Conservation (phyloP, 2,113 vertebrate species). For the Alaudala cheleensis region DNA sequence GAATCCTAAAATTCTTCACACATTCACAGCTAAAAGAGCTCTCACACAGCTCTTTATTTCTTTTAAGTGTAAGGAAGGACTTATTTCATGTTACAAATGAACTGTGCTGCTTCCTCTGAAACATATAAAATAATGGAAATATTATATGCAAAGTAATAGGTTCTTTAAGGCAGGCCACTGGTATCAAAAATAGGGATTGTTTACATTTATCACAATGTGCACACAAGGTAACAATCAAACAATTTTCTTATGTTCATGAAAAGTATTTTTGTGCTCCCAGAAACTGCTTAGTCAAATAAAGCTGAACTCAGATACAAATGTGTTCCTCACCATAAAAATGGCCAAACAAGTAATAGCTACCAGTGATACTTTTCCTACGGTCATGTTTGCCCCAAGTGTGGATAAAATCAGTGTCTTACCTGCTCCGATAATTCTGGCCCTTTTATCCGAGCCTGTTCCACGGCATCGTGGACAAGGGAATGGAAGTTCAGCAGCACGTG, state of each 20-base stretch:
- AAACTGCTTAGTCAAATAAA: background rate
- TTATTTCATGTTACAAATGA: background rate
- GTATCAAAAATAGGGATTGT: background rate
- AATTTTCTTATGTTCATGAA: background rate
- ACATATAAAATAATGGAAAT: background rate
- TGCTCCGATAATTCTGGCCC: conserved; percentile 73
- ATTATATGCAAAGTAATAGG: background rate
- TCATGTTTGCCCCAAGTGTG: rapidly evolving
- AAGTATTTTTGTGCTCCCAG: background rate
- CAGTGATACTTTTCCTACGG: background rate
- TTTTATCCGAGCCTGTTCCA: conserved; percentile 72
- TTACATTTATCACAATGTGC: background rate
- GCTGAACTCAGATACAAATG: background rate
- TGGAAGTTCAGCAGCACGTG: conserved; percentile 82
- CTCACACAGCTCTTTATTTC: background rate
- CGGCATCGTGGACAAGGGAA: conserved; percentile 76
- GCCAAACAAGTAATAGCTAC: background rate
- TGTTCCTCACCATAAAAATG: background rate
- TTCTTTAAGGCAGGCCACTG: background rate
- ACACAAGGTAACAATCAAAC: background rate
- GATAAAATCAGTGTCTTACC: conserved; percentile 65
- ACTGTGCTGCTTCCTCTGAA: background rate
- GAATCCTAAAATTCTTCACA: background rate
- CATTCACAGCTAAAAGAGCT: background rate
- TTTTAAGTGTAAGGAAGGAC: background rate